Percentiles rank a stretch among this genome's conserved stretches.
Evolutionary conservation across 2,888 invertebrate species (phyloP).

Genomic region (Lutraria lutraria): DNA sequence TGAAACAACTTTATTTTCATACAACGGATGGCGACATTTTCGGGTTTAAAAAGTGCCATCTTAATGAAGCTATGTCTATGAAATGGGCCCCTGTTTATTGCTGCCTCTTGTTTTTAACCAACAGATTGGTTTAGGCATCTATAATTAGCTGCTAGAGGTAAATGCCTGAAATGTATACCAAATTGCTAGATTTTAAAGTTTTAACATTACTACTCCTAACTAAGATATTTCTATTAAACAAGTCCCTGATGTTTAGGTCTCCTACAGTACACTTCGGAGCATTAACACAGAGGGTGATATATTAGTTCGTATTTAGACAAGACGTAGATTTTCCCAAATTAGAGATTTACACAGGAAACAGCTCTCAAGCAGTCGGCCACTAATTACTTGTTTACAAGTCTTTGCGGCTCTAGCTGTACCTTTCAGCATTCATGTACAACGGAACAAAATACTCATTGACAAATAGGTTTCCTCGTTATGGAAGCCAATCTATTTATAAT

Average conservation of each 20-base stretch:
- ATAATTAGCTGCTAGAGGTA: background rate
- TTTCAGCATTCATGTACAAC: background rate
- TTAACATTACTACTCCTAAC: background rate
- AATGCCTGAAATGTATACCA: background rate
- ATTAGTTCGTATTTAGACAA: background rate
- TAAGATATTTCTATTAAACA: background rate
- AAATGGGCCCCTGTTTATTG: background rate
- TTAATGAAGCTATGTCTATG: too few relatives aligned
- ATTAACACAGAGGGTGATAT: background rate
- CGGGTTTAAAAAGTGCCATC: too few relatives aligned
- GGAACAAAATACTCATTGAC: constrained; percentile 7
- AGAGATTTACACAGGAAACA: constrained; percentile 2
- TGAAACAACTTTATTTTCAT: too few relatives aligned
- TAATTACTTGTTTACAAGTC: constrained; percentile 15
- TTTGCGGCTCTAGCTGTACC: background rate
- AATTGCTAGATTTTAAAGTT: background rate
- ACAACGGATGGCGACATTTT: too few relatives aligned
- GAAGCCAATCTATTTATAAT: background rate
- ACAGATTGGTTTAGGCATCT: too few relatives aligned
- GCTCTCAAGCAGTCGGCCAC: background rate
- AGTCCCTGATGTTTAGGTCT: background rate
- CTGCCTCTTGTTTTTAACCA: too few relatives aligned
- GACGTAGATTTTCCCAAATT: background rate
- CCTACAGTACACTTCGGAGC: background rate
- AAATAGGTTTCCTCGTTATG: background rate